Conservation (phyloP, 1,140 invertebrate species). For the Macrotrachela quadricornifera region DNA sequence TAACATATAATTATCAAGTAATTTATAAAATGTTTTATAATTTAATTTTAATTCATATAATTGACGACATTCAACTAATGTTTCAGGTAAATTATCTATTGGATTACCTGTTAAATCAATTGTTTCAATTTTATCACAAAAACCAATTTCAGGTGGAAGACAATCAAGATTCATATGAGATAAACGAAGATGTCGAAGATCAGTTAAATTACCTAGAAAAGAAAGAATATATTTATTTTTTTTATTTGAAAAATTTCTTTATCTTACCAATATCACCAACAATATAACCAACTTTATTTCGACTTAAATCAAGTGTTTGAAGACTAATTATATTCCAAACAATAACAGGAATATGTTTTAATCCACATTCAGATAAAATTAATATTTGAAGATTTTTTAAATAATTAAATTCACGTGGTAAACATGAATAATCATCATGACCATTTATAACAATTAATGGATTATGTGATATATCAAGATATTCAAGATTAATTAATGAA, state of each 20-base stretch:
- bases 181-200: slow-evolving; percentile 19
- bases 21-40: slow-evolving; percentile 21
- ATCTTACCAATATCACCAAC: slow-evolving; percentile 19
- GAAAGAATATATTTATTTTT: no score
- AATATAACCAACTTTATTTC: slow-evolving; percentile 25
- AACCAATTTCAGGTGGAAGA: slow-evolving; percentile 26
- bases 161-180: slow-evolving; percentile 25
- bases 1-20: slow-evolving; percentile 24
- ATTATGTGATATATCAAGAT: slow-evolving; percentile 24
- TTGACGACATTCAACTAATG: slow-evolving; percentile 20
- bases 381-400: slow-evolving; percentile 19
- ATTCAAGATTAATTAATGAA: slow-evolving; percentile 16
- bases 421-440: slow-evolving; percentile 18
- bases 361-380: slow-evolving; percentile 25
- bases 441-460: slow-evolving; percentile 18
- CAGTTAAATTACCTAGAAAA: slow-evolving; percentile 13
- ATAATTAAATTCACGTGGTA: slow-evolving; percentile 19
- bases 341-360: slow-evolving; percentile 22
- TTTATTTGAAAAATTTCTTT: no score
- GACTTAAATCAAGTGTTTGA: slow-evolving; percentile 19
- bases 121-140: slow-evolving; percentile 25
- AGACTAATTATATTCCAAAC: slow-evolving; percentile 19
- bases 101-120: slow-evolving; percentile 26
- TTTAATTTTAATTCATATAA: slow-evolving; percentile 20
- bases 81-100: slow-evolving; percentile 26